Percentiles rank a stretch among this genome's conserved stretches.
phyloP scores from a whole-genome alignment of 2,113 vertebrate genomes.

The Hipposideros armiger region DNA sequence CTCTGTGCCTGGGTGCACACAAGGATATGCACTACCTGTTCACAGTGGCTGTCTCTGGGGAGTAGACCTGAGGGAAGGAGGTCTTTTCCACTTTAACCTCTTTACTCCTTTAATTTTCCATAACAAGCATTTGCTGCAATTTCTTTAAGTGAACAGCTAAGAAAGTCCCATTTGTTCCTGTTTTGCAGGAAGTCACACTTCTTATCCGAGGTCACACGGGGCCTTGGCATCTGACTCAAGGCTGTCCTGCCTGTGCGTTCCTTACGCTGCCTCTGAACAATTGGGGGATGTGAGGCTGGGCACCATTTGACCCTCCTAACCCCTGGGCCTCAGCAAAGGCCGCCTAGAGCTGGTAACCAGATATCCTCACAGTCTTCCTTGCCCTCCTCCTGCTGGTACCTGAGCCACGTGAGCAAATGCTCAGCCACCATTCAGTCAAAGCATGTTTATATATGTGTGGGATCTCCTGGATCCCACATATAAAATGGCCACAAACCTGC shows the following conservation, averaged over 20 bases:
- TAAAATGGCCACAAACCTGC: not conserved
- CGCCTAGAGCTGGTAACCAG: not conserved
- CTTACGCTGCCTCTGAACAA: not conserved
- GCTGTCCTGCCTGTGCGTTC: not conserved
- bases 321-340: not conserved
- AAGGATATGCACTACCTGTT: not conserved
- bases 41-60: not conserved
- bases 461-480: not conserved
- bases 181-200: not conserved
- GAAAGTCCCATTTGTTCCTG: not conserved
- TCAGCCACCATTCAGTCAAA: not conserved
- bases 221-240: not conserved
- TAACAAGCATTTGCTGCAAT: not conserved
- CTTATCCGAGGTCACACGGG: not conserved
- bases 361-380: not conserved
- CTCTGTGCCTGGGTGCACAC: not conserved
- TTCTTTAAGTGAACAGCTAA: not conserved
- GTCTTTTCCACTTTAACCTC: not conserved
- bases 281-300: not conserved
- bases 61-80: not conserved
- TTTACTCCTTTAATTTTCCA: not conserved
- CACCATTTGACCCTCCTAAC: not conserved
- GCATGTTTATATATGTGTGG: constrained; percentile 3
- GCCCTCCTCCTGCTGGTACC: not conserved
- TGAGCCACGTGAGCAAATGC: not conserved